Percentiles rank a stretch among this genome's conserved stretches.
Conservation (phyloP, 1,140 invertebrate species). For the Drosophila nebulosa region DNA sequence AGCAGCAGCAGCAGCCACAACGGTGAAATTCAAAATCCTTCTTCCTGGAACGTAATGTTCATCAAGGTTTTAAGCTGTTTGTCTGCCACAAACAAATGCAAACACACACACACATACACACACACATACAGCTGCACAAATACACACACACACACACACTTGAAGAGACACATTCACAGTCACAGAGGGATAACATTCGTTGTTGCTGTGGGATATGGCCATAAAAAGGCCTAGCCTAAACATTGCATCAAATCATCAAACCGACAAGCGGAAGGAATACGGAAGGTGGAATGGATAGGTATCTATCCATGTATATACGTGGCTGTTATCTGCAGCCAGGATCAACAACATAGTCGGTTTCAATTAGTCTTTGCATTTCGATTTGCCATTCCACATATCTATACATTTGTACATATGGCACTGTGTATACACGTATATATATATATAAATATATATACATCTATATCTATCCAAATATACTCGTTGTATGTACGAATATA, state of each 20-base stretch:
- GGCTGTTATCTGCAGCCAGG: constrained; percentile 4
- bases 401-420: neutral
- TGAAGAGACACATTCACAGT: neutral
- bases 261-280: constrained; percentile 4
- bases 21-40: constrained; percentile 27
- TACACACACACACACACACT: neutral
- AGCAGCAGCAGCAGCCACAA: constrained; percentile 10
- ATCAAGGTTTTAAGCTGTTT: constrained; percentile 77
- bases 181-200: neutral
- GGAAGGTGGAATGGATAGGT: neutral
- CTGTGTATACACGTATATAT: neutral
- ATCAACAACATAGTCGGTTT: constrained; percentile 51
- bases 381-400: constrained; percentile 21
- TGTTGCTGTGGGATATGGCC: constrained; percentile 27
- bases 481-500: neutral
- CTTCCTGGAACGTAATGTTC: constrained; percentile 48
- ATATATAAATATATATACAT: neutral
- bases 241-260: constrained; percentile 60
- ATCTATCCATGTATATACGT: neutral
- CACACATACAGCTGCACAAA: neutral
- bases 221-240: constrained; percentile 56
- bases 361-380: constrained; percentile 47
- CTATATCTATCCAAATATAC: too few species aligned
- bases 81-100: constrained; percentile 46
- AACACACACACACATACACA: constrained; percentile 23